A percentile compares a stretch with the other conserved stretches of the same genome.
These are phyloP conservation scores for Aphaenogaster ashmeadi DNA, from an alignment of 1,140 invertebrate genomes.

Conservation along the genomic window DNA sequence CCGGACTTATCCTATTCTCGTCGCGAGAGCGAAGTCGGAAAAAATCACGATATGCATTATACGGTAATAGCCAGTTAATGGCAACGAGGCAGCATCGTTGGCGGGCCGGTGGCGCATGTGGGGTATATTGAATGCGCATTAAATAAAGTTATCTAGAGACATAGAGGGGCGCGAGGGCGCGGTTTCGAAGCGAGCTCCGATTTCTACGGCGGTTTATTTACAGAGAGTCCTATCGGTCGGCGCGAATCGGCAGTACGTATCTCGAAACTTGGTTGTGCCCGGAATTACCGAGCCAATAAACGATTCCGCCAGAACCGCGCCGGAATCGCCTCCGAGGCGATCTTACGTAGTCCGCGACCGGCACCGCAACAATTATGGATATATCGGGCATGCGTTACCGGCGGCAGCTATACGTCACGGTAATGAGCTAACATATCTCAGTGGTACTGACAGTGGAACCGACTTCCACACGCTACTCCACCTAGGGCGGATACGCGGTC, in stretches of 20 bases:
- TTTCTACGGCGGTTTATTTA: conserved; percentile 46
- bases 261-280: conserved; percentile 38
- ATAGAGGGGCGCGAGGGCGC: conserved; percentile 16
- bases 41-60: conserved; percentile 49
- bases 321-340: conserved; percentile 62
- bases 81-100: conserved; percentile 67
- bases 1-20: neutral
- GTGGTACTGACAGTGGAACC: conserved; percentile 31
- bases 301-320: conserved; percentile 59
- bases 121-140: conserved; percentile 26
- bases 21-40: conserved; percentile 7
- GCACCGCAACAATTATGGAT: conserved; percentile 13
- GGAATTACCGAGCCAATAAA: conserved; percentile 67
- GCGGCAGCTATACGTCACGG: conserved; percentile 76
- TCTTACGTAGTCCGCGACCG: conserved; percentile 12
- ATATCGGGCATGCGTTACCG: conserved; percentile 60
- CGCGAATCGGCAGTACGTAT: conserved; percentile 58
- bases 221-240: conserved; percentile 55
- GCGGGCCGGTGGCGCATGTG: conserved; percentile 15
- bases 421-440: conserved; percentile 76
- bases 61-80: conserved; percentile 70
- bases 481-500: conserved; percentile 24
- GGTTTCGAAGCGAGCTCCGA: conserved; percentile 47
- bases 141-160: conserved; percentile 67
- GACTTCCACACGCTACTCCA: conserved; percentile 50